Base-by-base conservation (phyloP, 2,113 vertebrate genomes). In the Solea senegalensis region DNA sequence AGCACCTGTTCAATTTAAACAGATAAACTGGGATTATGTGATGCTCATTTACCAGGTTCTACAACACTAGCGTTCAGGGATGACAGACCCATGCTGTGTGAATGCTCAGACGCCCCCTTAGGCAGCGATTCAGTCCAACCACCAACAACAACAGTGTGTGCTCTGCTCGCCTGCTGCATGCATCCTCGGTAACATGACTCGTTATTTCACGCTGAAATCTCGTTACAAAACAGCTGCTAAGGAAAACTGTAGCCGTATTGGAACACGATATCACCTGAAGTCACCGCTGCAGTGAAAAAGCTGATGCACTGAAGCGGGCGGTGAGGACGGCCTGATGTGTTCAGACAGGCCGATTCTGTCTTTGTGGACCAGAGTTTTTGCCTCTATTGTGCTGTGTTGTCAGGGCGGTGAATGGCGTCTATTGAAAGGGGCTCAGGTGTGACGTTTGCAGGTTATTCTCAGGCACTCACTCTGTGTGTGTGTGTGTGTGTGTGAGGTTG, bases 391-490 rank as follows among this genome's bases (percentile, higher is more conserved):
- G 74, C 86, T 65, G 3, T 72, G n/a, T 67, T 89, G 88, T 89
- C 90, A 91, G 80, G 68, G 74, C 61, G 62, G 69, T 89, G 88
- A 92, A 87, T 79, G 73, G 72, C 50, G 64, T 66, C 87, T 85
- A 87, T 89, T 91, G 80, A 89, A 74, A 56, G 73, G 73, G 83
- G 80, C 74, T 91, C 87, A 90, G 87, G 88, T 91, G 89, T 85
- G 86, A 83, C 78, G 54, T 82, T 79, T 59, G 78, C 83, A 87
- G 39, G 64, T 82, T 69, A 76, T 71, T 13, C 69, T 70, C 71
- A 66, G 73, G 40, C 41, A 34, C 63, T 70, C 43, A 51, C 28
- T 52, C 58, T 53, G 74, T 63, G 69, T 59, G 46, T 55, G 67
- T 50, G 69, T 66, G 26, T 69, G 77, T 78, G 74, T 56, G 61